A percentile compares a stretch with the other conserved stretches of the same genome.
These are phyloP conservation scores for Apodemia zela DNA, from an alignment of 2,888 invertebrate species.

Conservation along the genomic window DNA sequence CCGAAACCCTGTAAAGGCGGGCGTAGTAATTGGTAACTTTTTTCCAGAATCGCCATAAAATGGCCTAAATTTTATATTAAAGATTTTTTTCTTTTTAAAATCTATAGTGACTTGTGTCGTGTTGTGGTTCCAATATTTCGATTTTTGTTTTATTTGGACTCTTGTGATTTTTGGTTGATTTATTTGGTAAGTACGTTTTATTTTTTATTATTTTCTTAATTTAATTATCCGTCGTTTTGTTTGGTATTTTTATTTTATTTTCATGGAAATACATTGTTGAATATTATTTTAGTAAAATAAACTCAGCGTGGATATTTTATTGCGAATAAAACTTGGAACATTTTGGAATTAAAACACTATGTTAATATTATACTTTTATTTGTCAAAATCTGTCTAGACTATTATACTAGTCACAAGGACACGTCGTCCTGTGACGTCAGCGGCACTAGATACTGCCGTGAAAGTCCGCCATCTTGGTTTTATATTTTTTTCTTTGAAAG, in stretches of 20 bases:
- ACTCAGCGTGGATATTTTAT: neutral
- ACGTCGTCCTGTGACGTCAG: slow-evolving; percentile 77
- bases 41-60: slow-evolving; percentile 58
- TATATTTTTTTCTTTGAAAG: slow-evolving; percentile 70
- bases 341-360: slow-evolving; percentile 28
- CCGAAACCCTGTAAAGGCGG: slow-evolving; percentile 46
- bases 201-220: slow-evolving; percentile 31
- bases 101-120: slow-evolving; percentile 73
- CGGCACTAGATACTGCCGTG: slow-evolving; percentile 71
- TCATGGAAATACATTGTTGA: neutral
- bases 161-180: slow-evolving; percentile 56
- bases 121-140: slow-evolving; percentile 62
- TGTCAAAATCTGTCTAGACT: slow-evolving; percentile 51
- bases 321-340: slow-evolving; percentile 4
- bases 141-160: slow-evolving; percentile 59
- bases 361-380: slow-evolving; percentile 37
- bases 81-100: slow-evolving; percentile 52
- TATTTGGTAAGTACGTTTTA: slow-evolving; percentile 64
- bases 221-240: slow-evolving; percentile 25
- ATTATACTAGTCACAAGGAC: slow-evolving; percentile 55
- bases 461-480: slow-evolving; percentile 76
- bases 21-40: slow-evolving; percentile 47
- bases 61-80: slow-evolving; percentile 52
- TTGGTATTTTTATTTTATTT: neutral
- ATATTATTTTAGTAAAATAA: neutral